Evolutionary conservation across 2,797 vertebrate species (phyloP).

Genomic region (Hozukius guyotensis): DNA sequence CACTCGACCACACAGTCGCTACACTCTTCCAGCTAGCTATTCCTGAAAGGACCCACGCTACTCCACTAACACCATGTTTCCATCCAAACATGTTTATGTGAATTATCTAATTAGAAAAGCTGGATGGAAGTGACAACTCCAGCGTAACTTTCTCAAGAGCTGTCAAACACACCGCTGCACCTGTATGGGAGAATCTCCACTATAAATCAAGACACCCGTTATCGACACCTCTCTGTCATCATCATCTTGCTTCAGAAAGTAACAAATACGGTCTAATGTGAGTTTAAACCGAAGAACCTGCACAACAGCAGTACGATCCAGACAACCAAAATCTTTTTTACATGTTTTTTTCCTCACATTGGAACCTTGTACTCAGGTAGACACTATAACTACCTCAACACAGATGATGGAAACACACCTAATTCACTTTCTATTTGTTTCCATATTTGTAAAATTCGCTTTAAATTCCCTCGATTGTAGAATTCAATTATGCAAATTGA

Average conservation of each 20-base stretch:
- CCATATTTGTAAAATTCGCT: not conserved
- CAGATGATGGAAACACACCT: not conserved
- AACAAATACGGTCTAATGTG: not conserved
- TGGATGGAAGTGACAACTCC: not conserved
- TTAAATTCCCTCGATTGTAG: not conserved
- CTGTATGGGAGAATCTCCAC: not conserved
- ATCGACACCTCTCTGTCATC: not conserved
- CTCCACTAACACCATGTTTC: not conserved
- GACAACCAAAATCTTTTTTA: not conserved
- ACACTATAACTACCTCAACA: not conserved
- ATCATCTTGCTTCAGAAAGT: not conserved
- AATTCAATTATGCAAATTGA: not conserved
- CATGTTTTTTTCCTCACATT: not conserved
- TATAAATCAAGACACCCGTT: not conserved
- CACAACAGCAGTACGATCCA: not conserved
- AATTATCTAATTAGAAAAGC: not conserved
- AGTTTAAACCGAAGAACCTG: not conserved
- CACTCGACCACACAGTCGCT: not conserved
- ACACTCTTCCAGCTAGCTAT: not conserved
- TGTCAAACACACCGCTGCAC: not conserved
- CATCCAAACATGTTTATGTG: not conserved
- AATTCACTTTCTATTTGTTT: not conserved
- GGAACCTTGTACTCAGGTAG: not conserved
- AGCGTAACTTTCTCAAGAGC: not conserved
- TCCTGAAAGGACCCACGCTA: not conserved